Evolutionary conservation across 2,888 invertebrate species (phyloP), one percentile per base, ranked within the genome.

Genomic region (Elegia similella): DNA sequence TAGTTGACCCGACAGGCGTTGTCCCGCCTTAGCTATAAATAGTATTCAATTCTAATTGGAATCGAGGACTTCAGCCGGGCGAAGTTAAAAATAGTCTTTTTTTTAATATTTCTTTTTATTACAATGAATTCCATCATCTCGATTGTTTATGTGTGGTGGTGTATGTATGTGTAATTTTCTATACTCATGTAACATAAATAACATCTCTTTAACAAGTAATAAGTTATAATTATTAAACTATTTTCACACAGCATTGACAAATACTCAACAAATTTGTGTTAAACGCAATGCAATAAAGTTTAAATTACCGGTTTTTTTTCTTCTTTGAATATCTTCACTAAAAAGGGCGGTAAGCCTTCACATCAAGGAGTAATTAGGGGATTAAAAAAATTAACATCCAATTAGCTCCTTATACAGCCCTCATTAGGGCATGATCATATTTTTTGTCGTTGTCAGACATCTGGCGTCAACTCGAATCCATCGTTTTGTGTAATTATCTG

Each of bases 361-460:
- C n/a, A 34, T 16, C 10, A 16, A 34, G 34, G 23, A 15, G 34
- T 75, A 82, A 81, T 82, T 82, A 77, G 75, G 72, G 71, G 61
- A 43, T 59, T 65, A 70, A 74, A 76, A 74, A 76, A 77, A 67
- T 67, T 70, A 73, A 67, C 62, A 60, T 57, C 54, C 73, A 78
- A 81, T 83, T 77, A 80, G 70, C 60, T 59, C 76, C 77, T 70
- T 82, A 75, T 70, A 72, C 30, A 57, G 72, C 50, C 61, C 69
- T 73, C 75, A 78, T 83, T 82, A 80, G 73, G 73, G 70, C 59
- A 46, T 12, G 34, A 16, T 57, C 59, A 63, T 77, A 73, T 78
- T 48, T 56, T 34, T 12, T 23, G 23, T 34, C 10, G 50, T 12
- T n/a, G n/a, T 34, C 16, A 1, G 32, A 48, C 50, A 50, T 50